Evolutionary conservation across 2,888 invertebrate genomes (phyloP), one percentile per base, ranked within the genome.

Genomic region (Peribatodes rhomboidaria): DNA sequence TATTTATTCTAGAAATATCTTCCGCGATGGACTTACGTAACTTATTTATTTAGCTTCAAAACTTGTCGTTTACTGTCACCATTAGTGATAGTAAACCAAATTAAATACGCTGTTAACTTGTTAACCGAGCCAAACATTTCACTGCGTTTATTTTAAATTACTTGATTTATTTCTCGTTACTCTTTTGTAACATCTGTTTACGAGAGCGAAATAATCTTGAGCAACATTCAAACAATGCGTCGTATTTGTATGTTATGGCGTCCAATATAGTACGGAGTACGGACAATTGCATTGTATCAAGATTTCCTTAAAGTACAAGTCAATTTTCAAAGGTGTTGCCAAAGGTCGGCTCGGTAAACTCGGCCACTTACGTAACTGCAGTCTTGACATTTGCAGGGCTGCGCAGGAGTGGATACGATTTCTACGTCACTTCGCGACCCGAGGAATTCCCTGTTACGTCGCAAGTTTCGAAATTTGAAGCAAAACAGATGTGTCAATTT

Each of bases 391-490:
- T 90, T 89, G 79, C 78, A 84, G 82, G 86, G 84, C 83, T 77
- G 78, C 75, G 80, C 80, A 72, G 82, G 79, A 80, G 76, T 77
- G 72, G 60, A 67, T 71, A 60, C 65, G 52, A 54, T 56, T 52
- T 53, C 65, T 70, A 81, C 84, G 85, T 84, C 84, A 84, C 65
- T 50, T 54, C 55, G 68, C 69, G 58, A 67, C 72, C 76, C 74
- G 75, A 86, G 85, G 86, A 84, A 88, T 86, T 89, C 86, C 89
- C 87, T 83, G 71, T 88, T 87, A 83, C 85, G 85, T 87, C 84
- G 85, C 69, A 4, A 46, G 42, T 77, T 78, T 72, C 71, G 71
- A 78, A 78, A 80, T 74, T 74, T 74, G 72, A 76, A 80, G 76
- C 75, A 76, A 77, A 78, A 73, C 70, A 59, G 69, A 75, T 77